phyloP scores from a whole-genome alignment of 2,113 vertebrate species.

The Mugil cephalus region DNA sequence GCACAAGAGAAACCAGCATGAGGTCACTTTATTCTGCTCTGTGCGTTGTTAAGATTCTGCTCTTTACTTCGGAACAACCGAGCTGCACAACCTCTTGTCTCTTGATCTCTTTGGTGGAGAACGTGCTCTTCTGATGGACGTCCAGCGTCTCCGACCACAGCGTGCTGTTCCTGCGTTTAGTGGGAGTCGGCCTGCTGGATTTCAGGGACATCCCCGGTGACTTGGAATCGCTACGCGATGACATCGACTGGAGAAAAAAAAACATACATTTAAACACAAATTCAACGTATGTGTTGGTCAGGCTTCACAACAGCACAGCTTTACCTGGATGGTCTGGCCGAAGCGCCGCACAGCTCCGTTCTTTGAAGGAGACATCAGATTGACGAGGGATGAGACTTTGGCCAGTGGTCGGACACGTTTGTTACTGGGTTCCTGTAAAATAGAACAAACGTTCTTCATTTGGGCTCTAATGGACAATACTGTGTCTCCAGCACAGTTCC shows the following conservation, averaged over 20 bases:
- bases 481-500: too few species aligned
- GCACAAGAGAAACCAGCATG: neutral
- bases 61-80: neutral
- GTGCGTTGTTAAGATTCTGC: neutral
- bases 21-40: neutral
- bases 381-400: conserved; percentile 96
- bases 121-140: conserved; percentile 89
- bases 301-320: conserved; percentile 30
- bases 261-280: neutral
- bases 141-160: conserved; percentile 96
- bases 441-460: neutral
- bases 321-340: conserved; percentile 96
- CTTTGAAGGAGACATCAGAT: conserved; percentile 96
- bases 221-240: conserved; percentile 71
- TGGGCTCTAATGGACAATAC: neutral
- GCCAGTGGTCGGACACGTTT: conserved; percentile 93
- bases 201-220: conserved; percentile 90
- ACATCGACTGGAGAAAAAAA: conserved; percentile 63
- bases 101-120: conserved; percentile 96
- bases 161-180: conserved; percentile 92
- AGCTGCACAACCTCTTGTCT: conserved; percentile 91
- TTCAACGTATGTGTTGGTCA: neutral
- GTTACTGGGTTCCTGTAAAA: conserved; percentile 92
- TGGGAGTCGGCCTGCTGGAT: conserved; percentile 88
- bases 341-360: conserved; percentile 96